phyloP scores from a whole-genome alignment of 37 sponge, comb jelly and placozoan species.

The Oscarella lobularis region DNA sequence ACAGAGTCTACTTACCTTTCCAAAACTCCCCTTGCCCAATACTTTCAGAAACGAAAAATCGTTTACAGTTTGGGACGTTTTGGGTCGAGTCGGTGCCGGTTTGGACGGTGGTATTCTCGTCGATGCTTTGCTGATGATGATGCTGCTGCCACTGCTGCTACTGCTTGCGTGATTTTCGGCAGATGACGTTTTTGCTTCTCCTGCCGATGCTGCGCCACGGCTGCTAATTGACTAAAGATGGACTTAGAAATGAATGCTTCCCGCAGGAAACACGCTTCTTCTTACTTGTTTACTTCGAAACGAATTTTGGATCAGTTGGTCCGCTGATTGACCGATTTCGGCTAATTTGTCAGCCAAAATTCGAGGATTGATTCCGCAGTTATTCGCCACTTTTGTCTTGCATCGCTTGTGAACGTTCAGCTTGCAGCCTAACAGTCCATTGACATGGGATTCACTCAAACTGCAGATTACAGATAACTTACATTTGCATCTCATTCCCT shows the following conservation, averaged over 20 bases:
- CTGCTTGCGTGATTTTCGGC: too few species aligned
- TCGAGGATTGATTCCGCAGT: constrained; percentile 83
- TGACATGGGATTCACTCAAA: too few species aligned
- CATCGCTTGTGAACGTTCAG: constrained; percentile 92
- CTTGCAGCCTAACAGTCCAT: constrained; percentile 63
- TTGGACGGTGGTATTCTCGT: not conserved
- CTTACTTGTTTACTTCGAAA: not conserved
- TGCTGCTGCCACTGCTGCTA: too few species aligned
- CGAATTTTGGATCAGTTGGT: constrained; percentile 23
- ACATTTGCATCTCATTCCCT: constrained; percentile 88
- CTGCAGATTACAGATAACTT: not conserved
- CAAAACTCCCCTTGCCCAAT: constrained; percentile 8
- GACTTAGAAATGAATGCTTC: too few species aligned
- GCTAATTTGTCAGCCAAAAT: constrained; percentile 58
- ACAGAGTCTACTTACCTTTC: too few species aligned
- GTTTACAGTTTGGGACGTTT: not conserved
- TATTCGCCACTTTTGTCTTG: constrained; percentile 64
- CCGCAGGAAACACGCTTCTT: too few species aligned
- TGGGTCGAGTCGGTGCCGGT: not conserved
- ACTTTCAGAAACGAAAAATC: constrained; percentile 3
- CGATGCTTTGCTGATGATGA: constrained; percentile 12
- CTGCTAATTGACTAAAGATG: too few species aligned
- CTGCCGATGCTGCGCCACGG: too few species aligned
- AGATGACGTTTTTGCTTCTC: too few species aligned
- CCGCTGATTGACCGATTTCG: constrained; percentile 62